These are phyloP conservation scores for Ennomos fuscantarius DNA, from an alignment of 2,888 invertebrate genomes.

Conservation along the genomic window DNA sequence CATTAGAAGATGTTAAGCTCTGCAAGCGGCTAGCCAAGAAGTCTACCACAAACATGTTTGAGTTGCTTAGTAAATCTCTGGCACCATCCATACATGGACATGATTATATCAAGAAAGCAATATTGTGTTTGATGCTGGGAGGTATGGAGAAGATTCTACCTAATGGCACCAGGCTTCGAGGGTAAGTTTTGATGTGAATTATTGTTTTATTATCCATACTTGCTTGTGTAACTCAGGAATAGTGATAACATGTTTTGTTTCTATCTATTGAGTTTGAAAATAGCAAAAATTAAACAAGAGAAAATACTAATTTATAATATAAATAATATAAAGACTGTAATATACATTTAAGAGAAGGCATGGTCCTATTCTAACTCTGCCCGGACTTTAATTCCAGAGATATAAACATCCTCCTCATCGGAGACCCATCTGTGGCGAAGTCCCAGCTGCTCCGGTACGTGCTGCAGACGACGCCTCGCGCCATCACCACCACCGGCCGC, in stretches of 20 bases:
- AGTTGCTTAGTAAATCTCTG: constrained; percentile 94
- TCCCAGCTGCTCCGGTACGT: constrained; percentile 98
- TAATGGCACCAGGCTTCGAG: constrained; percentile 96
- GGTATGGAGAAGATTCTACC: constrained; percentile 97
- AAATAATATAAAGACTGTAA: no score
- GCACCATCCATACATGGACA: constrained; percentile 99
- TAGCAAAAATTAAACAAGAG: no score
- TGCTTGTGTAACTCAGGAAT: no score
- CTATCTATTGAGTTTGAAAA: no score
- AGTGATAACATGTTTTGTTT: no score
- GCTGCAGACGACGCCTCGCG: constrained; percentile 96
- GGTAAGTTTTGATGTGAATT: constrained; percentile 72
- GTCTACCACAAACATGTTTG: constrained; percentile 92
- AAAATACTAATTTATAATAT: no score
- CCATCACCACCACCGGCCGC: constrained; percentile 98
- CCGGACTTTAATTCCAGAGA: constrained; percentile 65
- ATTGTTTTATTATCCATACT: no score
- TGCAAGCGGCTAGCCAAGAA: constrained; percentile 93
- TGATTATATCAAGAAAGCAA: constrained; percentile 97
- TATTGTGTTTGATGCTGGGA: constrained; percentile 96
- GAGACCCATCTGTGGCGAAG: constrained; percentile 99
- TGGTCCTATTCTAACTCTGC: no score
- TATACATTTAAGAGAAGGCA: no score
- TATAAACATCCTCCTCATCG: constrained; percentile 97
- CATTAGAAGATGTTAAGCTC: constrained; percentile 93